Evolutionary conservation across 2,888 invertebrate species (phyloP), one percentile per base, ranked within the genome.

Genomic region (Allacma fusca): DNA sequence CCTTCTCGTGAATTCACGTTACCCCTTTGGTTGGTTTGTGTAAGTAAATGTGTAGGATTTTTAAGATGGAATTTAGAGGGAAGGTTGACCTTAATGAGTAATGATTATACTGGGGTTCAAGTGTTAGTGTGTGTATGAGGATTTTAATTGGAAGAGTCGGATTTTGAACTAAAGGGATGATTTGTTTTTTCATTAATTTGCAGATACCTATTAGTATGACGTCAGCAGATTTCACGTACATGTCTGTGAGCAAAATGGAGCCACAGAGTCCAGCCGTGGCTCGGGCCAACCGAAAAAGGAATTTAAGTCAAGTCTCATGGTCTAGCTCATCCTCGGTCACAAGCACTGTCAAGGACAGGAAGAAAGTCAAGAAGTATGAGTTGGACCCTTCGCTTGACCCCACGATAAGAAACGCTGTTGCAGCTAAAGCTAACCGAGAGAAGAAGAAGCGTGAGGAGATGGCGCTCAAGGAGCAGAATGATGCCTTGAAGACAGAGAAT

Each of bases 401-500:
- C 24, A 79, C 79, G 7, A 81, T 83, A 1, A 78, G 78, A 29
- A 83, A 83, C 50, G 83, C 83, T 0, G 78, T 79, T 26, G 83
- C 83, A 0, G 83, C 83, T 0, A 83, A 81, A 65, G 9, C 75
- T 59, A 83, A 83, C 40, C 78, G 83, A 0, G 81, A 81, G 9
- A 78, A 73, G 65, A 82, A 83, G 81, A 83, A 83, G 76, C 23
- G 68, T 24, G 80, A 81, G 59, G 23, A 80, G 23, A 21, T 70
- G n/a, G 64, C 44, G 13, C 50, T 81, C 44, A 72, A 79, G 29
- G 24, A 19, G 1, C 28, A 72, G 13, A 72, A 72, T 23, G 26
- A 24, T 2, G 19, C 1, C 16, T 21, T 57, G 28, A 72, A 62
- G 26, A 21, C 21, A 7, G 24, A 34, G 2, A 7, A 50, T 4